Evolutionary conservation across 2,888 invertebrate species (phyloP).

Genomic region (Drosophila parthenogenetica): DNA sequence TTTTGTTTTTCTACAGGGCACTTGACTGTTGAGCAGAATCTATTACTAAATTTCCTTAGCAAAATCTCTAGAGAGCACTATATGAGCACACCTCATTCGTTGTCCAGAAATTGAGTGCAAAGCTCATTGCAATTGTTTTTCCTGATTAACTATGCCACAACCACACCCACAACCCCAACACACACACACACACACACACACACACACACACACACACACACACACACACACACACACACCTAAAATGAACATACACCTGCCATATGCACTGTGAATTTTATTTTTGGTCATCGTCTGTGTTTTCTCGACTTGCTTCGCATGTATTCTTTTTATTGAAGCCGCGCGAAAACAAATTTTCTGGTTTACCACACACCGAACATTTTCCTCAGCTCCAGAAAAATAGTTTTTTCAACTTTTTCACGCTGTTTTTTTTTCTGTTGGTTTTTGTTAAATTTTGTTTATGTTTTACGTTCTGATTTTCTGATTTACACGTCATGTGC

Average conservation of each 20-base stretch:
- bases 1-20: neutral
- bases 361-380: conserved; percentile 62
- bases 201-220: neutral
- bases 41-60: neutral
- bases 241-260: conserved; percentile 52
- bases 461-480: conserved; percentile 64
- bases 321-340: conserved; percentile 38
- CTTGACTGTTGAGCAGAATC: neutral
- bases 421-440: conserved; percentile 1
- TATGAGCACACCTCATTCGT: conserved; percentile 32
- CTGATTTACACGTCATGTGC: conserved; percentile 60
- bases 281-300: conserved; percentile 61
- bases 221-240: neutral
- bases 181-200: neutral
- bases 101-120: conserved; percentile 72
- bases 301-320: conserved; percentile 49
- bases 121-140: conserved; percentile 58
- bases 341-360: conserved; percentile 44
- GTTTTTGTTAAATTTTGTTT: conserved; percentile 59
- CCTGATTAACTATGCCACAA: conserved; percentile 47
- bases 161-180: conserved; percentile 2
- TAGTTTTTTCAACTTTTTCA: conserved; percentile 9
- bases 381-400: conserved; percentile 25
- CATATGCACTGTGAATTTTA: conserved; percentile 61
- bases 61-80: conserved; percentile 5